Conservation (phyloP, 2,113 vertebrate genomes). For the Zonotrichia leucophrys region DNA sequence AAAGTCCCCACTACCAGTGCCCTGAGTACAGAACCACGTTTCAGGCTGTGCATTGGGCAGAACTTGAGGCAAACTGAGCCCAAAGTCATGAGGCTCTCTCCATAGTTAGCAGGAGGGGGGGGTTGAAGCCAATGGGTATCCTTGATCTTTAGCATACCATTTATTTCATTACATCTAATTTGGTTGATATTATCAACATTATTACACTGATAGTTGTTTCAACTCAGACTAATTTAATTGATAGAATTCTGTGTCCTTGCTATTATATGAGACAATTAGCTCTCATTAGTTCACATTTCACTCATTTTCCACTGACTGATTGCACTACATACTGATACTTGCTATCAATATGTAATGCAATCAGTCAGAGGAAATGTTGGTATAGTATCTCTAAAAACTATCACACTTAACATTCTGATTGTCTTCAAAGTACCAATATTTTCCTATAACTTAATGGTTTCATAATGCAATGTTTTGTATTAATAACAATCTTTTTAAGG, state of each 20-base stretch:
- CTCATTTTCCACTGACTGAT: slow-evolving; percentile 83
- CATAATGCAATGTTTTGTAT: slow-evolving; percentile 71
- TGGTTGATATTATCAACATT: slow-evolving; percentile 81
- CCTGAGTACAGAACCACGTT: neutral
- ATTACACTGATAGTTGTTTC: slow-evolving; percentile 85
- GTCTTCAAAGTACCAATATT: slow-evolving; percentile 79
- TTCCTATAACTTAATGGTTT: slow-evolving; percentile 74
- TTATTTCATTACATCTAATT: slow-evolving; percentile 83
- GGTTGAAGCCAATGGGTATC: slow-evolving; percentile 2
- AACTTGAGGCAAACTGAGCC: slow-evolving; percentile 23
- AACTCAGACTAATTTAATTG: slow-evolving; percentile 86
- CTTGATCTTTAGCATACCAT: slow-evolving; percentile 71
- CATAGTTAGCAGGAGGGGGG: slow-evolving; percentile 1
- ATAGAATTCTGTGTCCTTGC: slow-evolving; percentile 82
- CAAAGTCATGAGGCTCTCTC: slow-evolving; percentile 48
- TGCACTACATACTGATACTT: slow-evolving; percentile 77
- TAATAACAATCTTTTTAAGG: slow-evolving; percentile 72
- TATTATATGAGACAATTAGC: slow-evolving; percentile 83
- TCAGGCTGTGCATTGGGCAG: neutral
- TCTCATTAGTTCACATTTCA: slow-evolving; percentile 86
- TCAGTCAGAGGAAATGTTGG: slow-evolving; percentile 78
- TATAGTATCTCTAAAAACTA: slow-evolving; percentile 71
- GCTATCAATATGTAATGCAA: slow-evolving; percentile 85
- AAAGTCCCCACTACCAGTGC: neutral
- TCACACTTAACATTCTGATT: slow-evolving; percentile 79